Evolutionary conservation across 1,140 invertebrate species (phyloP).

Genomic region (Bilobella aurantiaca): DNA sequence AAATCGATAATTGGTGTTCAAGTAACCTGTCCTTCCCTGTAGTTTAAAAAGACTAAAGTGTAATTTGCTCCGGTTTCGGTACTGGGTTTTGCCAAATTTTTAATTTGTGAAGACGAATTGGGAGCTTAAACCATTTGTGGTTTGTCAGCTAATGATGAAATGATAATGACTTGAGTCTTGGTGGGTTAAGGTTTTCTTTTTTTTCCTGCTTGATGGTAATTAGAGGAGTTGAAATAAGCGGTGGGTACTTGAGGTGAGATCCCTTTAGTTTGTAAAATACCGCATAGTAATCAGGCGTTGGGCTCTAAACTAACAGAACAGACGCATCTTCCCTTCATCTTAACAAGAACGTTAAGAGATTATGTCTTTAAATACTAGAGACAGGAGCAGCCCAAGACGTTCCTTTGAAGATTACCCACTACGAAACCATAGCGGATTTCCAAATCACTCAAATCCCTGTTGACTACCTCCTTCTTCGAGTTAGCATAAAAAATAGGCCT

Average conservation of each 20-base stretch:
- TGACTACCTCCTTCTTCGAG: not conserved
- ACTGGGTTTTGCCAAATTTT: not conserved
- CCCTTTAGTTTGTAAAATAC: not conserved
- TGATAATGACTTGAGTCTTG: not conserved
- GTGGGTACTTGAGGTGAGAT: conserved; percentile 7
- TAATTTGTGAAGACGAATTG: not conserved
- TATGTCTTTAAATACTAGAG: not conserved
- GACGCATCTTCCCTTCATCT: not conserved
- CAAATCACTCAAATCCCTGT: not conserved
- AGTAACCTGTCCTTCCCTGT: too few relatives aligned
- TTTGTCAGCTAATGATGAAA: not conserved
- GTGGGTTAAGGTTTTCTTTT: not conserved
- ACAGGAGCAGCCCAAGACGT: not conserved
- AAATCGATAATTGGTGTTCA: too few relatives aligned
- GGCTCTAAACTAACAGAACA: conserved; percentile 2
- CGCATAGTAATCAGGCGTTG: not conserved
- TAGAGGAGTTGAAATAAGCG: not conserved
- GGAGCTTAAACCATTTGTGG: not conserved
- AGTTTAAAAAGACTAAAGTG: too few relatives aligned
- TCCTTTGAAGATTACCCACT: not conserved
- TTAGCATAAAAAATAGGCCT: not conserved
- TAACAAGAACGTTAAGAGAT: conserved; percentile 6
- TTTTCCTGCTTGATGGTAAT: not conserved
- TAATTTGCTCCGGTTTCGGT: too few relatives aligned
- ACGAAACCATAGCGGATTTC: not conserved